Evolutionary conservation across 2,888 invertebrate species (phyloP).

Genomic region (Heliconius ethilla): DNA sequence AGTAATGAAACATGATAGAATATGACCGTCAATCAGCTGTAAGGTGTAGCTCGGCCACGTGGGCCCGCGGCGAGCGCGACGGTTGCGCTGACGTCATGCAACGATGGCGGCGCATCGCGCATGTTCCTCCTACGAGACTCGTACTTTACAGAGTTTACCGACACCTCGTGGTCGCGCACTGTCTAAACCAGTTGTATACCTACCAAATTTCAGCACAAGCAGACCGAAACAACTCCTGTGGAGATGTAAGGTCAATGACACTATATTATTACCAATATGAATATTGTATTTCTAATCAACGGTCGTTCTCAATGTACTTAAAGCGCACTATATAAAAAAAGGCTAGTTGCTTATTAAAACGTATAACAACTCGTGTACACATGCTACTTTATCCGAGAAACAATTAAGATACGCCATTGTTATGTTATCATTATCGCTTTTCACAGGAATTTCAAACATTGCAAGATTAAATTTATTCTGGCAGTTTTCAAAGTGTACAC

Average conservation of each 20-base stretch:
- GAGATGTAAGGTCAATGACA: slow-evolving; percentile 71
- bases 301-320: not conserved
- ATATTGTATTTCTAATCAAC: slow-evolving; percentile 19
- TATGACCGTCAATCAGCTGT: slow-evolving; percentile 59
- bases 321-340: not conserved
- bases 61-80: slow-evolving; percentile 54
- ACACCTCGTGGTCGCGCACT: slow-evolving; percentile 54
- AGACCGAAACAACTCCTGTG: slow-evolving; percentile 68
- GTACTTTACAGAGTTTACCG: slow-evolving; percentile 47
- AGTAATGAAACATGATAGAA: not conserved
- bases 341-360: not conserved
- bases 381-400: slow-evolving; percentile 13
- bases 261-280: slow-evolving; percentile 51
- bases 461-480: slow-evolving; percentile 26
- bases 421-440: slow-evolving; percentile 27
- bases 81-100: slow-evolving; percentile 62
- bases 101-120: slow-evolving; percentile 53
- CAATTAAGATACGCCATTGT: slow-evolving; percentile 25
- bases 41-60: slow-evolving; percentile 62
- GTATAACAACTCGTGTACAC: not conserved
- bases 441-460: slow-evolving; percentile 27
- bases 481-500: slow-evolving; percentile 8
- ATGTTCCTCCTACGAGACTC: slow-evolving; percentile 44
- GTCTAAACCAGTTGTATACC: slow-evolving; percentile 70
- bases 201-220: slow-evolving; percentile 70